Evolutionary conservation across 30 jellyfish, hydroid and myxozoan genomes (phyloP).

Genomic region (Hydra vulgaris): DNA sequence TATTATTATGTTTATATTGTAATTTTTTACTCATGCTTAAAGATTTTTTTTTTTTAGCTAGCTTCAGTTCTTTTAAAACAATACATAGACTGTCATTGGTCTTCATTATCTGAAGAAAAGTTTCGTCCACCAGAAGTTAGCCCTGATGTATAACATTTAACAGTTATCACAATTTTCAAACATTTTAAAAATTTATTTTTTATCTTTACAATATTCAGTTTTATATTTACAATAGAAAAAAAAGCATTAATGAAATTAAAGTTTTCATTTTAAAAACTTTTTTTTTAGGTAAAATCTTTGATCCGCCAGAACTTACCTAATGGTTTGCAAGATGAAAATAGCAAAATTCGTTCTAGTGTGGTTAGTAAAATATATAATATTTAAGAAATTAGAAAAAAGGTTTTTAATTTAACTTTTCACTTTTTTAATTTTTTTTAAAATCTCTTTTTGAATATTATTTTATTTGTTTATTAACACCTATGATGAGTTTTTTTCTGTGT

Average conservation of each 20-base stretch:
- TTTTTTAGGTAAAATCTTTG: slow-evolving; percentile 51
- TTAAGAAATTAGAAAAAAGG: no score
- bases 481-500: no score
- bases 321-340: slow-evolving; percentile 67
- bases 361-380: no score
- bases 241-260: neutral
- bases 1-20: no score
- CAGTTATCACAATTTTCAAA: neutral
- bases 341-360: slow-evolving; percentile 74
- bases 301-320: slow-evolving; percentile 58
- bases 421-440: no score
- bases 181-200: no score
- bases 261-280: neutral
- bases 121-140: slow-evolving; percentile 74
- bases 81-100: slow-evolving; percentile 77
- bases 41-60: slow-evolving; percentile 38
- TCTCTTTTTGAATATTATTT: no score
- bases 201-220: neutral
- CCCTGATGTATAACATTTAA: slow-evolving; percentile 24
- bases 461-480: no score
- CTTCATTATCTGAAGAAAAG: slow-evolving; percentile 65
- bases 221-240: neutral
- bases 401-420: no score
- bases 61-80: slow-evolving; percentile 78
- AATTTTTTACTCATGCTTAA: neutral